Conservation (phyloP, 2,797 vertebrate species). For the Anolis apletophallus region DNA sequence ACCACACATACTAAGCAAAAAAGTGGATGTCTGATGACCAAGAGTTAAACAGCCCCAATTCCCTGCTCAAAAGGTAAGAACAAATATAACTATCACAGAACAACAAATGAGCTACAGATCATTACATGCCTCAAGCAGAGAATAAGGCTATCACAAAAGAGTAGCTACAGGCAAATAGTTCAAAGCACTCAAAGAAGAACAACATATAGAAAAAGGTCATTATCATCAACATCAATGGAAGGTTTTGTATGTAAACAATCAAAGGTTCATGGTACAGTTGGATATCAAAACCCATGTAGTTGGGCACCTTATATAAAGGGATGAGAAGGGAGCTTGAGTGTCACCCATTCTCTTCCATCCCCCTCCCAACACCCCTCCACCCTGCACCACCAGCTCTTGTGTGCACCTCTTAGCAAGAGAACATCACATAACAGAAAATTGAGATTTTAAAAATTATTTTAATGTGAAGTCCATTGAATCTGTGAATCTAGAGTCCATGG, state of each 20-base stretch:
- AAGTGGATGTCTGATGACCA: neutral
- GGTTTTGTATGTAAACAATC: neutral
- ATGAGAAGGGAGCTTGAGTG: too few species aligned
- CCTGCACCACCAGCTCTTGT: too few species aligned
- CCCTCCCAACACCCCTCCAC: too few species aligned
- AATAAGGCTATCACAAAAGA: neutral
- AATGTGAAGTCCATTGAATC: too few species aligned
- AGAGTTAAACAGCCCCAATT: neutral
- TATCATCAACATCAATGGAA: neutral
- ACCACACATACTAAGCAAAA: neutral
- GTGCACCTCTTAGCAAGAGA: too few species aligned
- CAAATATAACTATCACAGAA: neutral
- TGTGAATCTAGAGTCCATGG: too few species aligned
- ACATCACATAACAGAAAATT: too few species aligned
- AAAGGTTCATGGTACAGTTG: neutral
- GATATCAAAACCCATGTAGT: too few species aligned
- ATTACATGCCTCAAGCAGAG: neutral
- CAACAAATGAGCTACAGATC: neutral
- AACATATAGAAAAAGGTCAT: neutral
- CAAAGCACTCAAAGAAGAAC: slow-evolving; percentile 12
- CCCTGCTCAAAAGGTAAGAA: neutral
- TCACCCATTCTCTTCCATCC: too few species aligned
- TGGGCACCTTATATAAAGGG: too few species aligned
- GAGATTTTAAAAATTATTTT: too few species aligned
- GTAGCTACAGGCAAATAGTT: neutral